phyloP scores from a whole-genome alignment of 1,140 invertebrate species.

The Lordiphosa stackelbergi region DNA sequence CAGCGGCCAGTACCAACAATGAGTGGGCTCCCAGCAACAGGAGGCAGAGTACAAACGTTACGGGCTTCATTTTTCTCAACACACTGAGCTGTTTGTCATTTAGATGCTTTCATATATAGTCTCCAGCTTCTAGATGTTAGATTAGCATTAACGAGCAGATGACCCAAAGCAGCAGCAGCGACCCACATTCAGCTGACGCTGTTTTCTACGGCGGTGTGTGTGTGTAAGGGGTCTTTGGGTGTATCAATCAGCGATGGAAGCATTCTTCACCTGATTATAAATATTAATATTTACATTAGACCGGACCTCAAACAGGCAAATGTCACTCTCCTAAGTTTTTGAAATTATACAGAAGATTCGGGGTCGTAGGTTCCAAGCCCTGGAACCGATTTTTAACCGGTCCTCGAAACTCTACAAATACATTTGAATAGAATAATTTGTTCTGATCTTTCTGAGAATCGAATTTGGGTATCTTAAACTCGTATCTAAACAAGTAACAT shows the following conservation, averaged over 20 bases:
- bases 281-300: background rate
- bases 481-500: too few relatives aligned
- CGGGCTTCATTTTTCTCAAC: slow-evolving; percentile 28
- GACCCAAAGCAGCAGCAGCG: slow-evolving; percentile 3
- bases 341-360: too few relatives aligned
- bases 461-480: too few relatives aligned
- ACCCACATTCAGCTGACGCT: background rate
- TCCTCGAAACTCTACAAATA: too few relatives aligned
- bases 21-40: slow-evolving; percentile 41
- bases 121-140: background rate
- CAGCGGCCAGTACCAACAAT: slow-evolving; percentile 32
- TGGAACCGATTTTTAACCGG: too few relatives aligned
- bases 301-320: too few relatives aligned
- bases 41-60: slow-evolving; percentile 48
- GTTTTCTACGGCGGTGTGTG: too few relatives aligned
- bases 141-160: slow-evolving; percentile 11
- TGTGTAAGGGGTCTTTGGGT: background rate
- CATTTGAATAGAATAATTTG: too few relatives aligned
- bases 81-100: slow-evolving; percentile 5
- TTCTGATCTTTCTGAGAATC: too few relatives aligned
- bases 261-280: too few relatives aligned
- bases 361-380: too few relatives aligned
- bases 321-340: too few relatives aligned
- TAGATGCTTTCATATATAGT: slow-evolving; percentile 5
- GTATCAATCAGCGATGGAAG: slow-evolving; percentile 15